Evolutionary conservation across 2,113 vertebrate genomes (phyloP).

Genomic region (Ctenodactylus gundi): DNA sequence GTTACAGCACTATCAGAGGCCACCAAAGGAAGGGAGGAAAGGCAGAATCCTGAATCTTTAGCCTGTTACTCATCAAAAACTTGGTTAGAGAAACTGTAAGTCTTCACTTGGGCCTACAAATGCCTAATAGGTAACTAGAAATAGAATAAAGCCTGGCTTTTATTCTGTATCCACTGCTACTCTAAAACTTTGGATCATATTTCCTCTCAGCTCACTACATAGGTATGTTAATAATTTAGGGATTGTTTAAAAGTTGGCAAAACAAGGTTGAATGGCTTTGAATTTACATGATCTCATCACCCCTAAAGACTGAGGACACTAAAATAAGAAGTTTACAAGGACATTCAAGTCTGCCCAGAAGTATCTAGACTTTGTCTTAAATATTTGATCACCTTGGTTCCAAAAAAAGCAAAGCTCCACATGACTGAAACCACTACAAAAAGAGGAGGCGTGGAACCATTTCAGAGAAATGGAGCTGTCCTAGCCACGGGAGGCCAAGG

Average conservation of each 20-base stretch:
- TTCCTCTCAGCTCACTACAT: neutral
- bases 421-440: neutral
- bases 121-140: neutral
- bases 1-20: neutral
- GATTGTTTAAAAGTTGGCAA: neutral
- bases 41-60: neutral
- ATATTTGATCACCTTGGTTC: neutral
- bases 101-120: neutral
- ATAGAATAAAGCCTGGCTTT: neutral
- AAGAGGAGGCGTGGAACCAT: neutral
- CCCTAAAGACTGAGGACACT: neutral
- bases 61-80: too few species aligned
- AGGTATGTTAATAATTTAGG: neutral
- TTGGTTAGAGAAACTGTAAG: neutral
- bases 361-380: neutral
- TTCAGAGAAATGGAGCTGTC: neutral
- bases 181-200: neutral
- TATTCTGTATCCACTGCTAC: neutral
- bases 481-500: too few species aligned
- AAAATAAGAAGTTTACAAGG: neutral
- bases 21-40: neutral
- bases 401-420: neutral
- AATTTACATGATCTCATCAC: neutral
- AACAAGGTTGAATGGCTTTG: neutral
- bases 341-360: neutral